Base-by-base conservation (phyloP, 2,797 vertebrate species). In the Channa striata region DNA sequence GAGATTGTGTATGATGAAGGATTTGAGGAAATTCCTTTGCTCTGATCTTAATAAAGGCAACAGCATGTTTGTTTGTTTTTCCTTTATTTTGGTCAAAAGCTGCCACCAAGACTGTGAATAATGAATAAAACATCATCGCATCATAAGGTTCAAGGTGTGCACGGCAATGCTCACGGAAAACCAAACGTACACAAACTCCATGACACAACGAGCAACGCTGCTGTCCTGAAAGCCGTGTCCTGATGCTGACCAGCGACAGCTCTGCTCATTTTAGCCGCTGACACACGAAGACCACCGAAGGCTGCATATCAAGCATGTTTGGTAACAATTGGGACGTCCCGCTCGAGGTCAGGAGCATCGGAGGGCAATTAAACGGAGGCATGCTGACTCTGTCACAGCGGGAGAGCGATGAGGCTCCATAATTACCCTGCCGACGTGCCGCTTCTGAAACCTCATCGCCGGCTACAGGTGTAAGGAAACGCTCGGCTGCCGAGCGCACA, bases 301-400 rank as follows among this genome's bases (percentile, higher is more conserved):
- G 72, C 62, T 63, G 56, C 48, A 69, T 17, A 17, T 81, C 57
- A 61, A 39, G 51, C 39, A 52, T 77, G 63, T 83, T 78, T 82
- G 74, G 78, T 68, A 84, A 76, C 61, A 82, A 83, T 13, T 21
- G 60, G 72, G 83, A 86, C 43, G 44, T 85, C 82, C 75, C 19
- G 60, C 57, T 81, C 30, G 64, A 87, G 88, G 83, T 85, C 89
- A 80, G 81, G 70, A 62, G 67, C 66, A 58, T 46, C 46, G 78
- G 53, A 87, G 80, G 80, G 86, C 84, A 91, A 89, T 90, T 89
- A 89, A 84, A 78, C 3, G 9, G 53, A 79, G 71, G 39, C 78
- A 67, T 82, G 84, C 84, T 91, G 84, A 78, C 70, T 83, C 56
- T 49, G 21, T 68, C 75, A 23, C 81, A 86, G 77, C 74, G 56